Base-by-base conservation (phyloP, 2,888 invertebrate genomes). In the Drosophila anceps region DNA sequence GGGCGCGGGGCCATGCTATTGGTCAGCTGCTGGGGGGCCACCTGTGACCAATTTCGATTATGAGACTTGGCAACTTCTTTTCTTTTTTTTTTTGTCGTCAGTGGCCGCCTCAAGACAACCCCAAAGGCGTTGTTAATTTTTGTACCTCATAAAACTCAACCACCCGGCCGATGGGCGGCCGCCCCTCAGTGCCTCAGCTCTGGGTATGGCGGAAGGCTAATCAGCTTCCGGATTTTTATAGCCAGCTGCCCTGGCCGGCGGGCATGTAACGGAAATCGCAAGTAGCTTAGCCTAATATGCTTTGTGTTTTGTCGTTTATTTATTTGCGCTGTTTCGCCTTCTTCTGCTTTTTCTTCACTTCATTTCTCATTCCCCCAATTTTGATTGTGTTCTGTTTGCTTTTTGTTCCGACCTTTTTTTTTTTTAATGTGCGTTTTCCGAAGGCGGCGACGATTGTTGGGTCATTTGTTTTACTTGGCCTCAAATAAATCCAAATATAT, bases 21-120 rank as follows among this genome's bases (percentile, higher is more conserved):
- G 83, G 90, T 79, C 85, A 79, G 71, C 69, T 63, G 65, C 60
- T 61, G 61, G 66, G 66, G 70, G 78, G 83, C 83, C 90, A 90
- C 91, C 91, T 90, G 90, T 84, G 90, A 81, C 91, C 90, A 90
- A 88, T 91, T 89, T 88, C 82, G 90, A 90, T 90, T 89, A 90
- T 89, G 85, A 82, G 90, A 77, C 69, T 88, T 84, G 82, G 76
- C 59, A 75, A 80, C 69, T 79, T 72, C 59, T 43, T 43, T 12
- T 12, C 20, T 20, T 44, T 3, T 44, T 44, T 15, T 27, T 15
- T 10, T 27, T 15, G 15, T 39, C 31, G 35, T 53, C 24, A 55
- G 59, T 27, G 48, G 63, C 48, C 68, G 76, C 77, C 69, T 77
- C 63, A 69, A 81, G 77, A 76, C 76, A 72, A 80, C 84, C 87